Base-by-base conservation (phyloP, 92 coral and sea anemone genomes). In the Zoanthus sansibaricus region DNA sequence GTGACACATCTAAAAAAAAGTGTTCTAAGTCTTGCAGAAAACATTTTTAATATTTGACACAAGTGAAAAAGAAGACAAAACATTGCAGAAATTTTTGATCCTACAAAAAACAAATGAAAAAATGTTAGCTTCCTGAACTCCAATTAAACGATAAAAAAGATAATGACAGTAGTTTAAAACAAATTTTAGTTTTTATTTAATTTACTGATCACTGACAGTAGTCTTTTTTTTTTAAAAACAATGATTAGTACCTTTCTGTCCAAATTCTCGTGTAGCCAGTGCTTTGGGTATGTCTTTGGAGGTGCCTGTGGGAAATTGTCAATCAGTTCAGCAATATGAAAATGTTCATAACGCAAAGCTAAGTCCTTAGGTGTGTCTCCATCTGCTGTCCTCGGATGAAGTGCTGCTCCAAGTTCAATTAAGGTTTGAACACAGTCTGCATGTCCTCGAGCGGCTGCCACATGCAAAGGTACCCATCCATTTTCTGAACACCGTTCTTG, bases 341-440 rank as follows among this genome's bases (percentile, higher is more conserved):
- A 77, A 88, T 93, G 92, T 59, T 95, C 99, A 72, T 83, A 91
- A 44, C 95, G 91, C 79, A 95, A 86, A 42, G 99, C 98, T 82
- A 97, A 93, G 68, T 97, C 99, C 77, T 95, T 92, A 52, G 99
- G 99, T 1, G 95, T 97, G 92, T 97, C 98, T 0, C 99, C 99
- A 42, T 97, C 99, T 33, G 82, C 25, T 13, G 99, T 88, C 47
- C 99, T 90, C 5, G 99, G 99, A 86, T 95, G 99, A 9, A 92
- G 76, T 33, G 99, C 96, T 76, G 99, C 99, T 25, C 99, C 99
- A 12, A 90, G 93, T 76, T 92, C 95, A 14, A 97, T 74, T 9
- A 97, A 86, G 25, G 93, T 79, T 67, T 88, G 86, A 14, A 95
- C 90, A 80, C 99, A 95, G 9, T 95, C 97, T 37, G 74, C 88